These are phyloP conservation scores for Xestia sexstrigata DNA, from an alignment of 2,888 invertebrate genomes.

Conservation along the genomic window DNA sequence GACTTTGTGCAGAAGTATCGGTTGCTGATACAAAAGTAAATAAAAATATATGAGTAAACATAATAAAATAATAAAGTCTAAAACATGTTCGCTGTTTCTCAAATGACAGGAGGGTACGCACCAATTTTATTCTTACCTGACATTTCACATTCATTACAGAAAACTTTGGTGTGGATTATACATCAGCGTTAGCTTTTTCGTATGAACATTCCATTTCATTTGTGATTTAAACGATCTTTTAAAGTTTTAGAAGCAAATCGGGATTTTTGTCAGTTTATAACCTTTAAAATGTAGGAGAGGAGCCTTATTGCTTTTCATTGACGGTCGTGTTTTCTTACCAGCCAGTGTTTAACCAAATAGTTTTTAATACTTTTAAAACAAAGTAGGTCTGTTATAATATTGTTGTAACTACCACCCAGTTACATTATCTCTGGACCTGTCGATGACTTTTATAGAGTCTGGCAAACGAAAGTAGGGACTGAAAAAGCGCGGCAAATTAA, in stretches of 20 bases:
- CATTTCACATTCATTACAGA: slow-evolving; percentile 82
- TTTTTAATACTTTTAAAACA: slow-evolving; percentile 17
- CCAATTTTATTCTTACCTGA: slow-evolving; percentile 74
- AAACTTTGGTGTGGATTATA: slow-evolving; percentile 68
- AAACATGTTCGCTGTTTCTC: slow-evolving; percentile 1
- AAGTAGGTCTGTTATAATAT: slow-evolving; percentile 7
- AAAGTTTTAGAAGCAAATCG: slow-evolving; percentile 73
- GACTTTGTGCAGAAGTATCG: slow-evolving; percentile 78
- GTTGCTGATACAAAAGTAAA: slow-evolving; percentile 67
- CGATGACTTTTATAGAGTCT: no score
- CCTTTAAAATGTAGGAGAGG: slow-evolving; percentile 66
- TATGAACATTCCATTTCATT: slow-evolving; percentile 77
- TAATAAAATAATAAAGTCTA: background rate
- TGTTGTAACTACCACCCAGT: background rate
- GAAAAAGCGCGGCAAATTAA: no score
- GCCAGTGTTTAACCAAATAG: slow-evolving; percentile 51
- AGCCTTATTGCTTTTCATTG: slow-evolving; percentile 39
- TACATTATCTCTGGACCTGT: no score
- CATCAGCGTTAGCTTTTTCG: slow-evolving; percentile 67
- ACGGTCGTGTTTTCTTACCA: slow-evolving; percentile 21
- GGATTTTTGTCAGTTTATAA: slow-evolving; percentile 78
- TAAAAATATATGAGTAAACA: slow-evolving; percentile 13
- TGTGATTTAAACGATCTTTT: slow-evolving; percentile 71
- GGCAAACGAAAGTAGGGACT: no score
- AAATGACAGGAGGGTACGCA: slow-evolving; percentile 4